phyloP scores from a whole-genome alignment of 2,888 invertebrate species.

The Erpobdella octoculata region DNA sequence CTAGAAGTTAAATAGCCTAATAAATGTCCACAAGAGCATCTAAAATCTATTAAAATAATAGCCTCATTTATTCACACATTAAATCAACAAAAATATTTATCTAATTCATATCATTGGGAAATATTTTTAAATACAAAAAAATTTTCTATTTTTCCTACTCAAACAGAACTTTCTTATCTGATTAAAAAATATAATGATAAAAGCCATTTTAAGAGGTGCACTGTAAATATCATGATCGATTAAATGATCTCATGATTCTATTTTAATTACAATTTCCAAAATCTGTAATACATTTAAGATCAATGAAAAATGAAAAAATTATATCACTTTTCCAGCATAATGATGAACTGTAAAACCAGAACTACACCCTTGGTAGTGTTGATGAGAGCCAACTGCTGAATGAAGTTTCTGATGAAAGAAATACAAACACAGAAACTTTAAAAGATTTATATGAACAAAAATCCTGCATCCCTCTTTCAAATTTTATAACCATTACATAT shows the following conservation, averaged over 20 bases:
- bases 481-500: not conserved
- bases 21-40: too few relatives aligned
- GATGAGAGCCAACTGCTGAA: constrained; percentile 56
- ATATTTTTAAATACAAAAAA: too few relatives aligned
- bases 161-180: too few relatives aligned
- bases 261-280: not conserved
- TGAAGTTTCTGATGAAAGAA: constrained; percentile 56
- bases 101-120: too few relatives aligned
- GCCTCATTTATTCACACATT: too few relatives aligned
- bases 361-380: constrained; percentile 58
- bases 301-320: not conserved
- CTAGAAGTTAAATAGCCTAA: too few relatives aligned
- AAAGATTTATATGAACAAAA: not conserved
- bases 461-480: not conserved
- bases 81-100: too few relatives aligned
- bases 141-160: too few relatives aligned
- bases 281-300: not conserved
- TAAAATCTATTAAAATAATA: too few relatives aligned
- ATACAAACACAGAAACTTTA: too few relatives aligned
- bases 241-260: not conserved
- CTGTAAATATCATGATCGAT: not conserved
- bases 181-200: too few relatives aligned
- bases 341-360: constrained; percentile 59
- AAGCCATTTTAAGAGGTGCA: not conserved
- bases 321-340: constrained; percentile 62